These are phyloP conservation scores for Ophion obscuratus DNA, from an alignment of 2,888 invertebrate genomes.

Conservation along the genomic window DNA sequence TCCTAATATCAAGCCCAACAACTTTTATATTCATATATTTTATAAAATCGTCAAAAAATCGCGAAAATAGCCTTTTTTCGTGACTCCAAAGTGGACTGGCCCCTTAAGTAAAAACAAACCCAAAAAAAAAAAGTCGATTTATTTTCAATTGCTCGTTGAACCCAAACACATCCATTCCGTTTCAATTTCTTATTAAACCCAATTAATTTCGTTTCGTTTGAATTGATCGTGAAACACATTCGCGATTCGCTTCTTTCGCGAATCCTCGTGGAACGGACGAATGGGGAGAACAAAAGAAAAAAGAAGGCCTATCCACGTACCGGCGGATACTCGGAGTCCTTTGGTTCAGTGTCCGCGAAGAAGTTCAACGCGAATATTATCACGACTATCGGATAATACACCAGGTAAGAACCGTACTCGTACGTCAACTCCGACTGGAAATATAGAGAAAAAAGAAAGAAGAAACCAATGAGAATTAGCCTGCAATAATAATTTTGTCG, in stretches of 20 bases:
- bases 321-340: constrained; percentile 89
- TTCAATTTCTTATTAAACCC: too few species aligned
- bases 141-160: too few species aligned
- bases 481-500: background rate
- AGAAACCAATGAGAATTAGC: background rate
- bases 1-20: too few species aligned
- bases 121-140: too few species aligned
- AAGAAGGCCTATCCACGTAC: constrained; percentile 84
- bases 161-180: too few species aligned
- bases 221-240: background rate
- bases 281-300: background rate
- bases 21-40: too few species aligned
- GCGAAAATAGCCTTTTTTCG: too few species aligned
- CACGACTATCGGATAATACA: constrained; percentile 90
- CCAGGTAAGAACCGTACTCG: constrained; percentile 90
- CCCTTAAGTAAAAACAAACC: too few species aligned
- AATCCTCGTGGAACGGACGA: background rate
- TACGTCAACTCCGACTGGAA: constrained; percentile 84
- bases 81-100: too few species aligned
- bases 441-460: constrained; percentile 22
- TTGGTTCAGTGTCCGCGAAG: constrained; percentile 91
- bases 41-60: too few species aligned
- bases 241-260: background rate
- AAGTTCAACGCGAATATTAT: constrained; percentile 91
- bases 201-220: background rate